phyloP scores from a whole-genome alignment of 2,888 invertebrate genomes.

The Flexamia atlantica region DNA sequence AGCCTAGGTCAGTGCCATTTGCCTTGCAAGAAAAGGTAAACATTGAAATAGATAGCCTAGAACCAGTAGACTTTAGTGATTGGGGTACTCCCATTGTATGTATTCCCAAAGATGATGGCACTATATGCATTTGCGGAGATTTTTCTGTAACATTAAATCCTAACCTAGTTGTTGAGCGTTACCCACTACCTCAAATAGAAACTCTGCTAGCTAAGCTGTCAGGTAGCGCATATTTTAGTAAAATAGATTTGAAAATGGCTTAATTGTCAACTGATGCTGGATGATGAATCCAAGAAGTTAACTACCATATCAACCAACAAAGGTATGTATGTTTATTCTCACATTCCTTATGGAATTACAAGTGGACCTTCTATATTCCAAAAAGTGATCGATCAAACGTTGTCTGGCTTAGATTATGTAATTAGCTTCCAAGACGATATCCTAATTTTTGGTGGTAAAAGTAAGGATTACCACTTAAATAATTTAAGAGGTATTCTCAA shows the following conservation, averaged over 20 bases:
- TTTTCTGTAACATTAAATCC: slow-evolving; percentile 72
- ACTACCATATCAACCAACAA: background rate
- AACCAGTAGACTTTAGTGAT: slow-evolving; percentile 67
- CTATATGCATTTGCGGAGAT: slow-evolving; percentile 72
- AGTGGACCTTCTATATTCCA: background rate
- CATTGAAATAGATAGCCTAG: slow-evolving; percentile 67
- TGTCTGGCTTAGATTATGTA: background rate
- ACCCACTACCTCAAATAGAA: slow-evolving; percentile 69
- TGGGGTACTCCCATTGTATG: slow-evolving; percentile 73
- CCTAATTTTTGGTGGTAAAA: background rate
- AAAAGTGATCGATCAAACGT: background rate
- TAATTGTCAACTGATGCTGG: slow-evolving; percentile 72
- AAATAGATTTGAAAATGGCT: slow-evolving; percentile 73
- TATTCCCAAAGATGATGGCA: slow-evolving; percentile 72
- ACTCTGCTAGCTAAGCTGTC: slow-evolving; percentile 68
- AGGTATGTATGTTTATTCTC: background rate
- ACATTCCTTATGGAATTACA: background rate
- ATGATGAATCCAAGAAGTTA: background rate
- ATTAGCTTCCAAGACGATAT: background rate
- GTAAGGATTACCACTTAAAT: slow-evolving; percentile 8
- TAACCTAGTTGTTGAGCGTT: slow-evolving; percentile 68
- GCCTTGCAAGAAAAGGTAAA: background rate
- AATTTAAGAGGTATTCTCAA: background rate
- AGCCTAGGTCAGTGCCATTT: background rate
- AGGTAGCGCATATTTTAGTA: slow-evolving; percentile 72